Evolutionary conservation across 2,888 invertebrate genomes (phyloP).

Genomic region (Villa cingulata): DNA sequence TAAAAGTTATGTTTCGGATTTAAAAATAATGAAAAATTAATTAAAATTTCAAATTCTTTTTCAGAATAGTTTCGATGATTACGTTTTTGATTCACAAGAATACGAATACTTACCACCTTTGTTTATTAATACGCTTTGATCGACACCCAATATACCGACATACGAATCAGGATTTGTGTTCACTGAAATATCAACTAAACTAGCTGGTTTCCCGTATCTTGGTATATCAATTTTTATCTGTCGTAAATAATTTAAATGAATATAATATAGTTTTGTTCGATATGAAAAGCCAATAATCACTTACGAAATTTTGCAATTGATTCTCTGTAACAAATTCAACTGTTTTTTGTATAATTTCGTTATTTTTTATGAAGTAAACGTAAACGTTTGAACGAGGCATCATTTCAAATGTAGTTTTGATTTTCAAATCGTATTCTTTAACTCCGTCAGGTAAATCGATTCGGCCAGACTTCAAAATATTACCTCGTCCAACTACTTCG

Average conservation of each 20-base stretch:
- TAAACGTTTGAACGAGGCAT: conserved; percentile 65
- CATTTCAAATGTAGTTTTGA: conserved; percentile 58
- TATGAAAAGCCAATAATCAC: too few species aligned
- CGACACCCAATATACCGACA: conserved; percentile 77
- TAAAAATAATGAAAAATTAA: too few species aligned
- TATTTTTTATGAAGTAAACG: conserved; percentile 61
- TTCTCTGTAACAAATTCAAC: conserved; percentile 65
- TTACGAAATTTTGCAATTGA: conserved; percentile 60
- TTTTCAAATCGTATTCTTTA: conserved; percentile 36
- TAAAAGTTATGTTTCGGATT: too few species aligned
- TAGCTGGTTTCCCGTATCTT: conserved; percentile 58
- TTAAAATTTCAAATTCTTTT: too few species aligned
- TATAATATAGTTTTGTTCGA: too few species aligned
- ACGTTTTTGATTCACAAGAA: too few species aligned
- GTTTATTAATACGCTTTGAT: conserved; percentile 63
- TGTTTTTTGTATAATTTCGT: conserved; percentile 68
- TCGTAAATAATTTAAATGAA: too few species aligned
- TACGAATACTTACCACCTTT: conserved; percentile 54
- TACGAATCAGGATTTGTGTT: conserved; percentile 73
- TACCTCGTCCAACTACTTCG: conserved; percentile 69
- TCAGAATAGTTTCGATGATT: too few species aligned
- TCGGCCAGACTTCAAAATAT: conserved; percentile 62
- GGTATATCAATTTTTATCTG: conserved; percentile 55
- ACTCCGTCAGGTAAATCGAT: conserved; percentile 38
- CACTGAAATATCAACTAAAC: conserved; percentile 61